Percentiles rank a stretch among this genome's conserved stretches.
Conservation (phyloP, 2,797 vertebrate genomes). For the Euthynnus affinis region DNA sequence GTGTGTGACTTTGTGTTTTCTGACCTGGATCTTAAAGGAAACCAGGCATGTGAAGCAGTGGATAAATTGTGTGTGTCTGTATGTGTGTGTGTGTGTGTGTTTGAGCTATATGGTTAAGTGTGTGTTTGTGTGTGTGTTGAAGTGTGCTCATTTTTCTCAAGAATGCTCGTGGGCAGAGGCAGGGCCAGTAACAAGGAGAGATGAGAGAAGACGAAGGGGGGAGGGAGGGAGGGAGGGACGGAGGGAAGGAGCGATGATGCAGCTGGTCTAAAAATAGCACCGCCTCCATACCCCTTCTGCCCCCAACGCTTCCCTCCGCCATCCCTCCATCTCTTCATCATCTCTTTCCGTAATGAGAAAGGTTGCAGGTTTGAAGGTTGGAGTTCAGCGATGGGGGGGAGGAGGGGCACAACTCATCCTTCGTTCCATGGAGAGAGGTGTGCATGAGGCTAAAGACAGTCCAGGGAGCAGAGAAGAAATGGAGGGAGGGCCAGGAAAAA, state of each 20-base stretch:
- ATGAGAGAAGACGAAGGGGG: constrained; percentile 48
- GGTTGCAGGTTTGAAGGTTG: constrained; percentile 17
- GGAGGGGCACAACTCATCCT: background rate
- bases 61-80: constrained; percentile 13
- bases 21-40: constrained; percentile 54
- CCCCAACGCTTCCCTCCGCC: constrained; percentile 37
- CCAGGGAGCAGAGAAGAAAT: background rate
- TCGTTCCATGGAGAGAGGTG: background rate
- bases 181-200: constrained; percentile 56
- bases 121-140: constrained; percentile 28
- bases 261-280: constrained; percentile 73
- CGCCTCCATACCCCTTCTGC: constrained; percentile 61
- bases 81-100: constrained; percentile 3
- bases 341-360: constrained; percentile 37
- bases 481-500: background rate
- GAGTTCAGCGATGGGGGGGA: background rate
- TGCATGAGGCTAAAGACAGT: background rate
- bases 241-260: constrained; percentile 62
- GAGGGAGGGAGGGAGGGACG: constrained; percentile 23
- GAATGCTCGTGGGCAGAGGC: constrained; percentile 67
- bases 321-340: constrained; percentile 30
- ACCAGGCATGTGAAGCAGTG: constrained; percentile 34
- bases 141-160: constrained; percentile 43
- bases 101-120: constrained; percentile 1
- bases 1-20: constrained; percentile 41